Evolutionary conservation across 2,797 vertebrate genomes (phyloP).

Genomic region (Typhlichthys subterraneus): DNA sequence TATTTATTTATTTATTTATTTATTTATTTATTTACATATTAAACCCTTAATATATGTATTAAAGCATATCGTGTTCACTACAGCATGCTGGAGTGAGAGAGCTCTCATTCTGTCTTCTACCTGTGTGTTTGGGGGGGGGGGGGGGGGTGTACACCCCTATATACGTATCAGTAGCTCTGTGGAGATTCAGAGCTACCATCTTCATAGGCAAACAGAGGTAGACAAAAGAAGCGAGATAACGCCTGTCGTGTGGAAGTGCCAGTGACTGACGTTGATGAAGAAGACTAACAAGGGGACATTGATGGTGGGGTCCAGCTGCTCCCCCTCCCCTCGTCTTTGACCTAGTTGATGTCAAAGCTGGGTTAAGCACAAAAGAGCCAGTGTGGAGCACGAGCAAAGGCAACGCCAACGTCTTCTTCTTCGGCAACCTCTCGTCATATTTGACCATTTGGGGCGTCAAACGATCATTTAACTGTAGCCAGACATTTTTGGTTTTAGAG

Average conservation of each 20-base stretch:
- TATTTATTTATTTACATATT: too few relatives aligned
- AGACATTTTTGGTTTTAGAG: too few relatives aligned
- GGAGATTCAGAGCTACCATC: conserved; percentile 18
- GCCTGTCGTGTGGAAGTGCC: conserved; percentile 34
- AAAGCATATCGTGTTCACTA: too few relatives aligned
- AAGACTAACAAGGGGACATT: conserved; percentile 81
- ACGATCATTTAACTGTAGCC: neutral
- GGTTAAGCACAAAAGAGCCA: conserved; percentile 69
- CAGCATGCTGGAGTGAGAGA: neutral
- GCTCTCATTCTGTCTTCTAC: conserved; percentile 14
- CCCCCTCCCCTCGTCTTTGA: conserved; percentile 66
- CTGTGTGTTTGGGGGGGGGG: conserved; percentile 5
- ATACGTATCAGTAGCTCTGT: conserved; percentile 16
- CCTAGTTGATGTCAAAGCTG: conserved; percentile 78
- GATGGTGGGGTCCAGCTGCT: conserved; percentile 77
- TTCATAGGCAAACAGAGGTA: conserved; percentile 36
- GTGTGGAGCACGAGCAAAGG: conserved; percentile 68
- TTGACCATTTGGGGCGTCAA: conserved; percentile 34
- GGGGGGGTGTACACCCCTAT: conserved; percentile 2
- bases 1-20: too few relatives aligned
- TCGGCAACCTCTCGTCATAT: conserved; percentile 43
- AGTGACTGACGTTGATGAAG: conserved; percentile 75
- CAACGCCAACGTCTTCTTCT: conserved; percentile 38
- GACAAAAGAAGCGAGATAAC: conserved; percentile 56
- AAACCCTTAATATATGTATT: too few relatives aligned